Evolutionary conservation across 1,140 invertebrate genomes (phyloP).

Genomic region (Pseudoatta argentina): DNA sequence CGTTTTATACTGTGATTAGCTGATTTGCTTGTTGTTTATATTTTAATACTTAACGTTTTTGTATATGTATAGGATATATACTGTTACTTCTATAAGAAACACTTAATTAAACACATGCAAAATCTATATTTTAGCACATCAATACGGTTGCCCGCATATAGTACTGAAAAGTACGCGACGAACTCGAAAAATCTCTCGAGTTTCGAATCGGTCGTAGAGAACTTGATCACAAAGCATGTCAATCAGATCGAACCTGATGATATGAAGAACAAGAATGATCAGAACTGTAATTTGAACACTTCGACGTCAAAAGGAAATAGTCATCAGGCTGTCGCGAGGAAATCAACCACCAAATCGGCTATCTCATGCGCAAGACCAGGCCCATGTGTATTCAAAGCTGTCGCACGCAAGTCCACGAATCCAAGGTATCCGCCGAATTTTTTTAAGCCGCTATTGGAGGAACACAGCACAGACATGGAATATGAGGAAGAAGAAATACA

Average conservation of each 20-base stretch:
- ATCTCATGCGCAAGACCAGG: constrained; percentile 5
- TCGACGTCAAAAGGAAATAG: not conserved
- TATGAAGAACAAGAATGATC: not conserved
- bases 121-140: constrained; percentile 75
- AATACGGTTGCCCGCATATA: constrained; percentile 62
- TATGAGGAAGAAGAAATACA: not conserved
- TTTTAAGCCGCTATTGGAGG: constrained; percentile 21
- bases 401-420: constrained; percentile 84
- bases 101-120: constrained; percentile 77
- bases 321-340: constrained; percentile 77
- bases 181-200: constrained; percentile 77
- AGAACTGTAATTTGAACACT: not conserved
- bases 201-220: constrained; percentile 71
- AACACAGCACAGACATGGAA: not conserved
- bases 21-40: no score
- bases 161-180: constrained; percentile 71
- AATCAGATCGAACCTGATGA: not conserved
- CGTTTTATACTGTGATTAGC: no score
- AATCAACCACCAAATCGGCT: constrained; percentile 80
- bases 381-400: constrained; percentile 74
- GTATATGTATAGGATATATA: constrained; percentile 19
- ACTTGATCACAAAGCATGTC: constrained; percentile 52
- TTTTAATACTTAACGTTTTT: no score
- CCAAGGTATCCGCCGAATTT: constrained; percentile 72
- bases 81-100: constrained; percentile 72